Conservation (phyloP, 2,113 vertebrate species). For the Pelodiscus sinensis region DNA sequence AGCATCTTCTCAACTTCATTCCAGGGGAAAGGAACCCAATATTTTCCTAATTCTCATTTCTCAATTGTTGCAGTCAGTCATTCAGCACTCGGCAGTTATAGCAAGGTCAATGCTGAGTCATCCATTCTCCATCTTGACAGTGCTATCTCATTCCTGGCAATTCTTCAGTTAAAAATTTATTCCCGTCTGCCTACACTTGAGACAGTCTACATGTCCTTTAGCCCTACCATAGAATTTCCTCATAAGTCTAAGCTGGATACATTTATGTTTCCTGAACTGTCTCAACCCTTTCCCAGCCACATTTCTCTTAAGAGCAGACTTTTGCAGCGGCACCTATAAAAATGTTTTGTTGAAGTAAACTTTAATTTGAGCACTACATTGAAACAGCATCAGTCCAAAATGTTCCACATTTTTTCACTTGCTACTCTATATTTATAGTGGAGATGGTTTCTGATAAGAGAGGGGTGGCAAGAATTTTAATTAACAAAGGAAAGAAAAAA, state of each 20-base stretch:
- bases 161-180: not conserved
- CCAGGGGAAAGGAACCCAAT: not conserved
- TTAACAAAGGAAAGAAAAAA: not conserved
- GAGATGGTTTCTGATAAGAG: not conserved
- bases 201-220: not conserved
- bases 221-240: not conserved
- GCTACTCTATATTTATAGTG: not conserved
- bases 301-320: not conserved
- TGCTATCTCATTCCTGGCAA: not conserved
- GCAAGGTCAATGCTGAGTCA: not conserved
- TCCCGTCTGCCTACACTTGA: not conserved
- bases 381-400: not conserved
- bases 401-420: accelerated
- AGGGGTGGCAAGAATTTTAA: not conserved
- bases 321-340: not conserved
- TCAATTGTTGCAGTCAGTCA: not conserved
- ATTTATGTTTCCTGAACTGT: not conserved
- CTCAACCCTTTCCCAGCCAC: not conserved
- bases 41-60: not conserved
- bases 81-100: not conserved
- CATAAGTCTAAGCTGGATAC: not conserved
- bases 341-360: not conserved
- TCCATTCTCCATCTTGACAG: not conserved
- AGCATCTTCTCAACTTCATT: not conserved
- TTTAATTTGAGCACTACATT: not conserved